Base-by-base conservation (phyloP, 2,888 invertebrate species). In the Chironomus riparius region DNA sequence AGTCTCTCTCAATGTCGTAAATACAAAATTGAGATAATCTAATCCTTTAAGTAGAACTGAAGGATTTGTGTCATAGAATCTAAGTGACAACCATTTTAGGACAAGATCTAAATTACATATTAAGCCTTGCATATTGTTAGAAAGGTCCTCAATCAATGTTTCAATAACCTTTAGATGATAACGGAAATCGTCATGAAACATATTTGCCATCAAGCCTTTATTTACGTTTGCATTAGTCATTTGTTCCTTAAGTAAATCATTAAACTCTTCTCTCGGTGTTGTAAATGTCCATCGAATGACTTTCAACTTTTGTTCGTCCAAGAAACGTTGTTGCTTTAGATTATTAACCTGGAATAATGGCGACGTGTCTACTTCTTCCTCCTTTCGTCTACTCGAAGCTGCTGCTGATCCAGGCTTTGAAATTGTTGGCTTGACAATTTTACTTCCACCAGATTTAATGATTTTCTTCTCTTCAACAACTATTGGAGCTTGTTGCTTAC, bases 1-100 rank as follows among this genome's bases (percentile, higher is more conserved):
- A 77, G 89, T 88, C 61, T 92, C 90, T 69, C 91, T 91, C 47
- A 97, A 86, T 81, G 91, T 87, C 78, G 89, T 89, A 84, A 98
- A 97, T 77, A 97, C 92, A 18, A 88, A 84, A 78, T 91, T 90
- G 12, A 98, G 86, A 84, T 96, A 98, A 82, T 98, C 98, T 79
- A 98, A 85, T n/a, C 94, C 95, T 86, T 95, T 97, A 79, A 98
- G 87, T 77, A 98, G 87, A 50, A 98, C 98, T 15, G 97, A 96
- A 10, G 98, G 98, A 86, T 99, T 99, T 24, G 98, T 99, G 85
- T 99, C 98, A 81, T 97, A 98, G 86, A 99, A 99, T 77, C 98
- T 87, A 69, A 99, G 85, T 0, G 98, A 97, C 79, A 97, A 83
- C 98, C 98, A 99, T 83, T 97, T 97, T 68, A 99, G 88, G 76